A percentile compares a stretch with the other conserved stretches of the same genome.
Conservation (phyloP, 2,113 vertebrate genomes). For the Tragelaphus imberbis region DNA sequence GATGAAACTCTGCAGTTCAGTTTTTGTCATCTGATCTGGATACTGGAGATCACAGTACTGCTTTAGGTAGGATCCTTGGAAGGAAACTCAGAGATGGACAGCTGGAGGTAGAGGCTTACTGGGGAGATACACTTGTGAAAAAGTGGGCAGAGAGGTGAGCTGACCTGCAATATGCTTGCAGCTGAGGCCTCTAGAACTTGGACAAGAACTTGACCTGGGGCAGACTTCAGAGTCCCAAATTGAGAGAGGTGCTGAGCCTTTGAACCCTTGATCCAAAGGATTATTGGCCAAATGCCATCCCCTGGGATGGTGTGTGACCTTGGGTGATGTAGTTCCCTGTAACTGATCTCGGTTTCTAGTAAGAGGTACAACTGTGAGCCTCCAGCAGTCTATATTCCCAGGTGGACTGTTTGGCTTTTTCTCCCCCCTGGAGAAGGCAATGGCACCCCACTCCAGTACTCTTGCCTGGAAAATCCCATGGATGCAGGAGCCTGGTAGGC, state of each 20-base stretch:
- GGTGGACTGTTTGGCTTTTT: not conserved
- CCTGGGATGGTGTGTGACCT: not conserved
- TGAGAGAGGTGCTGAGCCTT: not conserved
- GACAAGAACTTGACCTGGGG: not conserved
- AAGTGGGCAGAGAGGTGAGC: not conserved
- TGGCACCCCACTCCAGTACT: no score
- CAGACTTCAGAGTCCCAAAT: not conserved
- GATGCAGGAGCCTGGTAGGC: no score
- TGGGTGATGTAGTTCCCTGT: not conserved
- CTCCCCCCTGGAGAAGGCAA: fast-evolving
- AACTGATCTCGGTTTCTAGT: not conserved
- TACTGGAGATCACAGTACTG: not conserved
- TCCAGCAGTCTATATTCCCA: not conserved
- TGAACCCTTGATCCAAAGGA: not conserved
- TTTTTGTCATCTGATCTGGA: not conserved
- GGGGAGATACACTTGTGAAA: not conserved
- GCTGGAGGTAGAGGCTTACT: not conserved
- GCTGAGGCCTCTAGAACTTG: not conserved
- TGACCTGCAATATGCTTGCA: not conserved
- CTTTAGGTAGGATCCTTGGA: not conserved
- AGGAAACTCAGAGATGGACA: not conserved
- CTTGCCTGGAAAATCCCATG: no score
- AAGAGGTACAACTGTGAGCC: not conserved
- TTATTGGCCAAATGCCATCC: fast-evolving
- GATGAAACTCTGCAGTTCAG: not conserved